Conservation (phyloP, 2,888 invertebrate genomes). For the Rhingia campestris region DNA sequence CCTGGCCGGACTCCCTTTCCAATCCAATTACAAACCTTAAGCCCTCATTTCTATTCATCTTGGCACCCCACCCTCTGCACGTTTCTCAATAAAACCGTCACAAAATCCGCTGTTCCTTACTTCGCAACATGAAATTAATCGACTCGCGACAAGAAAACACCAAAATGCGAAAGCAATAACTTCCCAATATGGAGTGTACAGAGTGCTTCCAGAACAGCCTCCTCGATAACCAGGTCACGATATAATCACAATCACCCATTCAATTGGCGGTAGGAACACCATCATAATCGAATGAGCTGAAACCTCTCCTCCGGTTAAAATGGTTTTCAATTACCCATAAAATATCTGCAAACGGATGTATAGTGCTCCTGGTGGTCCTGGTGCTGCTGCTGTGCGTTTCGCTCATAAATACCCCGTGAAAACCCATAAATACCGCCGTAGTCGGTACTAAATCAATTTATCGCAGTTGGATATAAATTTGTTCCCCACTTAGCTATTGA, state of each 20-base stretch:
- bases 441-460: slow-evolving; percentile 61
- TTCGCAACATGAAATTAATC: not conserved
- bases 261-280: not conserved
- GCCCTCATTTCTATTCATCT: no score
- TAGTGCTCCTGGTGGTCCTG: slow-evolving; percentile 6
- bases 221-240: not conserved
- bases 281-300: slow-evolving; percentile 18
- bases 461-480: slow-evolving; percentile 67
- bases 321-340: slow-evolving; percentile 63
- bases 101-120: no score
- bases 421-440: slow-evolving; percentile 49
- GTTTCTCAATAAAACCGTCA: no score
- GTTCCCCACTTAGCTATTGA: slow-evolving; percentile 44
- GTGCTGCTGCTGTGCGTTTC: slow-evolving; percentile 7
- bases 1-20: no score
- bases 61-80: no score
- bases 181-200: not conserved
- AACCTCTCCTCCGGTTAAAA: slow-evolving; percentile 27
- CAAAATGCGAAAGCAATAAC: slow-evolving; percentile 29
- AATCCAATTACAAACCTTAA: no score
- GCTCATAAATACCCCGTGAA: slow-evolving; percentile 46
- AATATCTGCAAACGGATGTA: slow-evolving; percentile 38
- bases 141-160: slow-evolving; percentile 12
- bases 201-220: not conserved
- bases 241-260: slow-evolving; percentile 3